Percentiles rank a stretch among this genome's conserved stretches.
Evolutionary conservation across 2,888 invertebrate species (phyloP).

Genomic region (Eurytoma californica): DNA sequence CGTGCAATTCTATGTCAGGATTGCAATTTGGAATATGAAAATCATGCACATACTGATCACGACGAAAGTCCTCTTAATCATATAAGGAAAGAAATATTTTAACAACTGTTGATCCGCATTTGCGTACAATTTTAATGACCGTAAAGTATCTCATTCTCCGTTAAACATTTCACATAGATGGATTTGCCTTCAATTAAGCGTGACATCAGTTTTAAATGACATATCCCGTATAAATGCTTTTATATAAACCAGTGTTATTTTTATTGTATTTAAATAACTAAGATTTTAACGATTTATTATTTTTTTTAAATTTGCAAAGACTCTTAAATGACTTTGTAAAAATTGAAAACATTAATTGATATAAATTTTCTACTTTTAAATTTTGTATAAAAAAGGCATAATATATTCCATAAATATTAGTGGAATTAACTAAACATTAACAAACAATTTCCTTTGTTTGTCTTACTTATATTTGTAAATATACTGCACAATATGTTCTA

Average conservation of each 20-base stretch:
- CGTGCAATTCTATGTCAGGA: constrained; percentile 30
- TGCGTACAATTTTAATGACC: constrained; percentile 18
- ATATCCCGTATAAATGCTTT: too few relatives aligned
- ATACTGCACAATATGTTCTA: constrained; percentile 28
- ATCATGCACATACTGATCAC: constrained; percentile 36
- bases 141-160: too few relatives aligned
- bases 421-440: constrained; percentile 14
- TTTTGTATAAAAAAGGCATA: constrained; percentile 24
- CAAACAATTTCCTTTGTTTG: constrained; percentile 23
- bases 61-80: constrained; percentile 28
- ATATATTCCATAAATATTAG: constrained; percentile 22
- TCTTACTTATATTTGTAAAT: constrained; percentile 45
- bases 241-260: too few relatives aligned
- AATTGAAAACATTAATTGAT: too few relatives aligned
- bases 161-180: too few relatives aligned
- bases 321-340: background rate
- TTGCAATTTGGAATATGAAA: constrained; percentile 21
- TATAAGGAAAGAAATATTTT: constrained; percentile 34
- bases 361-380: constrained; percentile 2
- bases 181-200: too few relatives aligned
- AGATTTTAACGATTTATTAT: background rate
- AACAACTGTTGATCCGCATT: constrained; percentile 21
- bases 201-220: too few relatives aligned
- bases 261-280: too few relatives aligned
- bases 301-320: constrained; percentile 12